Evolutionary conservation across 1,140 invertebrate species (phyloP).

Genomic region (Papilio polytes): DNA sequence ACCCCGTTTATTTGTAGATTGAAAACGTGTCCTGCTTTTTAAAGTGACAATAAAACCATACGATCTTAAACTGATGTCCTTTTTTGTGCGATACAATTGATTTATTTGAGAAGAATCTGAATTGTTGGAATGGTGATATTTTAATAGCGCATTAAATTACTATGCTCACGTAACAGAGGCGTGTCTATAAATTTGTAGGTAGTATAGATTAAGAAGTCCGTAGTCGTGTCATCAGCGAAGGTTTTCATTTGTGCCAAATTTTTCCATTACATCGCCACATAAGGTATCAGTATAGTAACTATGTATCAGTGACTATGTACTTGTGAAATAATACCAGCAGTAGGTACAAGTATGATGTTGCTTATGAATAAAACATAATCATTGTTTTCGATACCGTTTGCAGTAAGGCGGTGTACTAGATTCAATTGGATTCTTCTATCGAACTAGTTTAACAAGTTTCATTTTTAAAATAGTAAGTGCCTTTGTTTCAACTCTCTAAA

Average conservation of each 20-base stretch:
- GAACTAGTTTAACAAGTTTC: not conserved
- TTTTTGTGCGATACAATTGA: constrained; percentile 32
- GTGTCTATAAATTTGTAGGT: constrained; percentile 34
- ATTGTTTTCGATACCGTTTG: constrained; percentile 50
- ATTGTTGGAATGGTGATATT: constrained; percentile 7
- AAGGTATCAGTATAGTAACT: not conserved
- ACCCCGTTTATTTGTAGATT: constrained; percentile 48
- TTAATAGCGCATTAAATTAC: constrained; percentile 6
- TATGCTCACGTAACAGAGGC: not conserved
- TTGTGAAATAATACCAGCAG: not conserved
- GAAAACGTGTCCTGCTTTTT: constrained; percentile 39
- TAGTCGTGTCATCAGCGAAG: not conserved
- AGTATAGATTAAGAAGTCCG: not conserved
- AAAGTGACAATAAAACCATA: constrained; percentile 37
- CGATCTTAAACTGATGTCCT: constrained; percentile 28
- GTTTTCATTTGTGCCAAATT: not conserved
- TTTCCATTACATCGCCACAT: not conserved
- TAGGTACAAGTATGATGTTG: not conserved
- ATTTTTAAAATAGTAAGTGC: not conserved
- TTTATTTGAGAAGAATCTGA: constrained; percentile 14
- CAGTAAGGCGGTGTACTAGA: constrained; percentile 41
- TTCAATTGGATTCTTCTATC: not conserved
- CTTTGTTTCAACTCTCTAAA: not conserved
- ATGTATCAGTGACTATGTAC: not conserved
- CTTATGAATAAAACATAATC: constrained; percentile 64